Base-by-base conservation (phyloP, 2,888 invertebrate genomes). In the Listrodromus nycthemerus region DNA sequence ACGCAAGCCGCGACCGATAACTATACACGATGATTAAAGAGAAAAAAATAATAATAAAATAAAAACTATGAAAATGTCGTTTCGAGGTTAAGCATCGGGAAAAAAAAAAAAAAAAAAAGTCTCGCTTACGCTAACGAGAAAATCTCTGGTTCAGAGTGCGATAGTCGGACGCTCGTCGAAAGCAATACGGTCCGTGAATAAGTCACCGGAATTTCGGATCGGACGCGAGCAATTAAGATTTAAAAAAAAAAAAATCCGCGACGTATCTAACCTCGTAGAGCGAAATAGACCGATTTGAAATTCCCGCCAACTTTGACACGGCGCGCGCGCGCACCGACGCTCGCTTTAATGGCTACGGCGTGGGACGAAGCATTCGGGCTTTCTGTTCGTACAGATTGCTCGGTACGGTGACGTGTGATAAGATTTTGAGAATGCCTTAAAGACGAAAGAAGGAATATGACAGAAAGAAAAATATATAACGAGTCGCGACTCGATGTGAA, bases 1-100 rank as follows among this genome's bases (percentile, higher is more conserved):
- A 84, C 88, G 85, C 89, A 90, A 91, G 91, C 88, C 85, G 87
- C 71, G 71, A 89, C 83, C 78, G 85, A 88, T 86, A 45, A 45
- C 13, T 45, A 87, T 85, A 82, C 27, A 63, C 27, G 24, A 58
- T 24, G 21, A 52, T 33, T 45, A 0, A 10, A 41, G 2, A 41
- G 13, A 41, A 41, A 41, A 41, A 41, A 1, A 33, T n/a, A n/a
- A n/a, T n/a, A n/a, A n/a, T n/a, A 30, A 30, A 33, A 33, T 1
- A 6, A 33, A 33, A 33, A 33, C 5, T 30, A 30, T 30, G 4
- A 0, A 37, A 37, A 37, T 1, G 48, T 2, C 71, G 27, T 65
- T 37, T 50, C 73, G 37, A 61, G 61, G 69, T 79, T 10, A 37
- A 37, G 37, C 37, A 37, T 37, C 37, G 37, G 10, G 10, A 37